These are phyloP conservation scores for Tachina lurida DNA, from an alignment of 2,888 invertebrate genomes.

Conservation along the genomic window DNA sequence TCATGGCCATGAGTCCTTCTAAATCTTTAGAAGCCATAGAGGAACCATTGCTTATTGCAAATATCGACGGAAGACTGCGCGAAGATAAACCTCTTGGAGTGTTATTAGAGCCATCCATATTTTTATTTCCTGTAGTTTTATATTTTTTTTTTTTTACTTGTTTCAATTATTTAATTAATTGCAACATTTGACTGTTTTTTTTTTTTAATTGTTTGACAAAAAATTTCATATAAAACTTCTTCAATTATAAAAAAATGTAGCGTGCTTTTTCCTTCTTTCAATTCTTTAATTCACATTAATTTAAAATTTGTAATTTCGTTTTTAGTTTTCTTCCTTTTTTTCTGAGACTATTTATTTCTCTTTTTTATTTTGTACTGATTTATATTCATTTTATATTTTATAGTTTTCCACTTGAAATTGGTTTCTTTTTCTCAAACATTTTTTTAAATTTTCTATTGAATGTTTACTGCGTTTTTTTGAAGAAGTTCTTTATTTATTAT, in stretches of 20 bases:
- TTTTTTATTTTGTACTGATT: slow-evolving; percentile 68
- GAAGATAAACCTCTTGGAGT: slow-evolving; percentile 71
- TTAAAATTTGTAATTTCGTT: slow-evolving; percentile 46
- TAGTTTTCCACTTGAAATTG: slow-evolving; percentile 32
- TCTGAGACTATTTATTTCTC: slow-evolving; percentile 59
- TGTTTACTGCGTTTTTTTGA: not conserved
- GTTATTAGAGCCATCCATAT: slow-evolving; percentile 67
- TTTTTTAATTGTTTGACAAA: slow-evolving; percentile 26
- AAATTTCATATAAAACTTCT: slow-evolving; percentile 40
- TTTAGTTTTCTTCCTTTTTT: slow-evolving; percentile 29
- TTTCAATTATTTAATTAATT: slow-evolving; percentile 34
- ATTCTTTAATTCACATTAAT: slow-evolving; percentile 55
- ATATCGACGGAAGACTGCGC: slow-evolving; percentile 75
- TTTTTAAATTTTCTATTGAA: not conserved
- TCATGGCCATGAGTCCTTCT: slow-evolving; percentile 81
- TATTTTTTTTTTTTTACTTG: slow-evolving; percentile 26
- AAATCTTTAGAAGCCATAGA: slow-evolving; percentile 76
- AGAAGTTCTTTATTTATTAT: slow-evolving; percentile 28
- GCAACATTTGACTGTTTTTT: slow-evolving; percentile 32
- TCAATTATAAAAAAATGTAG: slow-evolving; percentile 50
- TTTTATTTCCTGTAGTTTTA: slow-evolving; percentile 1
- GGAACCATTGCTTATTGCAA: slow-evolving; percentile 71
- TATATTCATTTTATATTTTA: slow-evolving; percentile 47
- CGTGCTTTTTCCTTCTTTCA: slow-evolving; percentile 40
- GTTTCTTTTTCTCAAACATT: slow-evolving; percentile 13